These are phyloP conservation scores for Hydrozoanthus tunicans DNA, from an alignment of 64 coral and sea anemone genomes.

Conservation along the genomic window DNA sequence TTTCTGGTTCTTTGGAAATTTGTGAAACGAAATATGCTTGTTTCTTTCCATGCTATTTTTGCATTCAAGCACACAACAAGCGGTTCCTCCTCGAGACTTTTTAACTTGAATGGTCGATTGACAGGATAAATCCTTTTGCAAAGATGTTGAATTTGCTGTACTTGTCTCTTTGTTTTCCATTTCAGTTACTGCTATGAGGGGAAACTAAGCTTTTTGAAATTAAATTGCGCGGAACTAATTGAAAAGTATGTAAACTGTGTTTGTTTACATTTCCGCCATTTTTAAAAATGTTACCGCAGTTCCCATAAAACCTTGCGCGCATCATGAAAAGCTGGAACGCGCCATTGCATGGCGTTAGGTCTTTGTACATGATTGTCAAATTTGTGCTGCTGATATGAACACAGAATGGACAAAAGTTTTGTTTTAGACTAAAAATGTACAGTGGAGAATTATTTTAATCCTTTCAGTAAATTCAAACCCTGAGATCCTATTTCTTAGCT, in stretches of 20 bases:
- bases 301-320: neutral
- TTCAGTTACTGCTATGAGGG: neutral
- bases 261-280: constrained; percentile 11
- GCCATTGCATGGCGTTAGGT: neutral
- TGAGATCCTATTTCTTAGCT: too few species aligned
- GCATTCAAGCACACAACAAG: constrained; percentile 54
- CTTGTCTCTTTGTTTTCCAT: constrained; percentile 8
- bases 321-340: constrained; percentile 18
- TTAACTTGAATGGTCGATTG: constrained; percentile 11
- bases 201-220: neutral
- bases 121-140: neutral
- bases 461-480: too few species aligned
- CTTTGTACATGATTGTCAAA: too few species aligned
- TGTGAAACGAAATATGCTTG: constrained; percentile 39
- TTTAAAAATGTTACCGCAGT: constrained; percentile 20
- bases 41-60: constrained; percentile 59
- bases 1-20: constrained; percentile 56
- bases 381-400: too few species aligned
- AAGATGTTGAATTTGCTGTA: neutral
- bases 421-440: too few species aligned
- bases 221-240: neutral
- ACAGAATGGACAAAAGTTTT: too few species aligned
- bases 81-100: constrained; percentile 51
- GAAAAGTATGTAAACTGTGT: neutral
- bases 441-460: too few species aligned